Base-by-base conservation (phyloP, 2,113 vertebrate genomes). In the Hydropotes inermis region DNA sequence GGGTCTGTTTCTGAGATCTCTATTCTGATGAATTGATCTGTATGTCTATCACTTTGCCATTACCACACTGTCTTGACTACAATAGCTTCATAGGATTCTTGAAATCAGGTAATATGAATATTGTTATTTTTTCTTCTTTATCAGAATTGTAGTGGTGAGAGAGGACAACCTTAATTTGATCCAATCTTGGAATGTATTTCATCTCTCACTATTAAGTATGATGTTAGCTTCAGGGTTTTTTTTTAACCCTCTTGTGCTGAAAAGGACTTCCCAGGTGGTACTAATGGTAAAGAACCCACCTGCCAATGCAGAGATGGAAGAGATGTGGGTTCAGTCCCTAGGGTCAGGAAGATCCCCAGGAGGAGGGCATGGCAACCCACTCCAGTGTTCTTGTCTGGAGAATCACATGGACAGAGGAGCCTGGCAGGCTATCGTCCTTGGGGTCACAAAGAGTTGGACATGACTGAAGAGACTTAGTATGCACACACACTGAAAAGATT, bases 111-210 rank as follows among this genome's bases (percentile, higher is more conserved):
- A 84, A 90, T 90, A 55, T 27, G 50, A 91, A 43, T 89, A 89
- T n/a, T 94, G 10, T 58, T 54, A n/a, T 88, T 89, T 88, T 88
- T 88, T 85, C 30, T 96, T 87, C 21, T 87, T 83, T 92, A 85
- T 87, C 39, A 94, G 21, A 97, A 74, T 96, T 94, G 10, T 85
- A 87, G 82, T 95, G 45, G 21, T 87, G 10, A 96, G 36, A 96
- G 84, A 45, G 47, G 15, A 83, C 55, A 89, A 52, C 57, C 78
- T 95, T 93, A 87, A 55, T 33, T 95, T 89, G 30, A 96, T 89
- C 60, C 23, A n/a, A 9, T 97, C 36, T 89, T 91, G 55, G 30
- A 87, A 95, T 70, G 27, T 64, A 76, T 84, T 91, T 43, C 25
- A 30, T 91, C 19, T 86, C 70, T 97, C 81, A 82, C 47, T n/a